A percentile compares a stretch with the other conserved stretches of the same genome.
phyloP scores from a whole-genome alignment of 1,140 invertebrate species.

The Conus betulinus region DNA sequence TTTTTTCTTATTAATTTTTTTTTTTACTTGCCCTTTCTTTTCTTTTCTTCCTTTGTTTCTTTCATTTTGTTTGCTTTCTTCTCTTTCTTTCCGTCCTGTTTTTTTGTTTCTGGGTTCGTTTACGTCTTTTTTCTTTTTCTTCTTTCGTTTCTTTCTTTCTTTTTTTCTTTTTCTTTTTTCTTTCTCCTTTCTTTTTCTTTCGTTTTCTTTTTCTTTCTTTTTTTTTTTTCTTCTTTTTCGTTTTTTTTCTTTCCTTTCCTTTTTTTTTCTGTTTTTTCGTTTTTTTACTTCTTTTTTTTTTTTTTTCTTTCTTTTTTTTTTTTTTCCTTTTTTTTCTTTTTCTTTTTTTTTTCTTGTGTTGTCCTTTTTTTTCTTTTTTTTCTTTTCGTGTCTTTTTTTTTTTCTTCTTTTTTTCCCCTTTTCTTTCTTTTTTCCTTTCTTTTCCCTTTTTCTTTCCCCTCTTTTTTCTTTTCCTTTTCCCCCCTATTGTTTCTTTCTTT shows the following conservation, averaged over 20 bases:
- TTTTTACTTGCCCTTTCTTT: too few species aligned
- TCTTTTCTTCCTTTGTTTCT: too few species aligned
- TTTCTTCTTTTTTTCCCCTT: too few species aligned
- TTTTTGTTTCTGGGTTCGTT: background rate
- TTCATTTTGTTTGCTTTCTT: too few species aligned
- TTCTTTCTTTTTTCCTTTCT: too few species aligned
- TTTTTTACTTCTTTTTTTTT: background rate
- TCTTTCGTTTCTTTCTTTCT: background rate
- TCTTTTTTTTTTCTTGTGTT: background rate
- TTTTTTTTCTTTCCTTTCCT: conserved; percentile 18
- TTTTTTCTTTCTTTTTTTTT: conserved; percentile 10
- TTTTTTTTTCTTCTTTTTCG: conserved; percentile 14
- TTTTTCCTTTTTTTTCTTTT: conserved; percentile 10
- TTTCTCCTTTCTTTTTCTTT: background rate
- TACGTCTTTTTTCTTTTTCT: conserved; percentile 23
- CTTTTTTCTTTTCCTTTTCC: too few species aligned
- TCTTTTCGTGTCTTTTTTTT: too few species aligned
- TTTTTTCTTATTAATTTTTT: too few species aligned
- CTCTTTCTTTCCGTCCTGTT: too few species aligned
- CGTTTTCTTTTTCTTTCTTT: background rate
- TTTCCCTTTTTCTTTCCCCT: too few species aligned
- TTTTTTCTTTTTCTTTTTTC: background rate
- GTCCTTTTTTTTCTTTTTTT: background rate
- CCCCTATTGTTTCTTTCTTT: too few species aligned
- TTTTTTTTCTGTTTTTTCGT: conserved; percentile 24